Percentiles rank a stretch among this genome's conserved stretches.
Evolutionary conservation across 2,888 invertebrate genomes (phyloP).

Genomic region (Oxycera nigricornis): DNA sequence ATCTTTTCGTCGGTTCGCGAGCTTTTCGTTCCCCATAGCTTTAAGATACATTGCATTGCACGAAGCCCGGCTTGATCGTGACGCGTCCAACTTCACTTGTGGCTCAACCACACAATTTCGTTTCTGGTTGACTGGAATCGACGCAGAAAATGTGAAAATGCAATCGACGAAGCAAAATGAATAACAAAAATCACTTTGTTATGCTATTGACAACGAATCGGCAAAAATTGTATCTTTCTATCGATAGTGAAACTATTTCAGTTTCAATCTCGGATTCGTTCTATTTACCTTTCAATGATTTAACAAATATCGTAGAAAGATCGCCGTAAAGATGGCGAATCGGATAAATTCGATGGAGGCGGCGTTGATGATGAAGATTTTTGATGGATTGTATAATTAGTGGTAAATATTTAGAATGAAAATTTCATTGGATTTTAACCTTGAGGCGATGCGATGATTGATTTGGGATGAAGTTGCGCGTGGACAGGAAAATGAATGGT

Average conservation of each 20-base stretch:
- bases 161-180: background rate
- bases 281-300: background rate
- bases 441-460: background rate
- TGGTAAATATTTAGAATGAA: constrained; percentile 2
- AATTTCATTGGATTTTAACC: background rate
- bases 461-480: no score
- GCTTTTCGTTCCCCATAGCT: no score
- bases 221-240: background rate
- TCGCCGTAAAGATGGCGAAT: background rate
- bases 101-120: no score
- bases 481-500: no score
- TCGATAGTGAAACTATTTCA: constrained; percentile 5
- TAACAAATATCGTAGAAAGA: background rate
- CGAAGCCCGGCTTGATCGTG: no score
- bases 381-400: background rate
- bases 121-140: background rate
- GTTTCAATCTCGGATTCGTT: background rate
- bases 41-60: no score
- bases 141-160: background rate
- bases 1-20: background rate
- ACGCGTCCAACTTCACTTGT: no score
- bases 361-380: background rate
- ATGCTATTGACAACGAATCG: background rate
- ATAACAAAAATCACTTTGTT: background rate
- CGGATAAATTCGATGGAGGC: background rate